A percentile compares a stretch with the other conserved stretches of the same genome.
Conservation (phyloP, 1,140 invertebrate species). For the Ectropis grisescens region DNA sequence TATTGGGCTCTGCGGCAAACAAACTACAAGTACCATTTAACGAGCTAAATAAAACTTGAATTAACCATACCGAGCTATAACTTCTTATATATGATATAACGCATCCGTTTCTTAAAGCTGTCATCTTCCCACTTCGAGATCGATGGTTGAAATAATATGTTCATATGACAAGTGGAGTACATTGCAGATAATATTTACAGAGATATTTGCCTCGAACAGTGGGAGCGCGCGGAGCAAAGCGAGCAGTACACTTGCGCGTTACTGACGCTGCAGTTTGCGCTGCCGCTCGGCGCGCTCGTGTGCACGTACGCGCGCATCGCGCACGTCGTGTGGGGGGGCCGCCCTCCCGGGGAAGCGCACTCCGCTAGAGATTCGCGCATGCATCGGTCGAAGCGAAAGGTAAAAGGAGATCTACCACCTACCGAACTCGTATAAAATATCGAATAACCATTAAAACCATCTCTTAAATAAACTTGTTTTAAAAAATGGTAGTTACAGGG, state of each 20-base stretch:
- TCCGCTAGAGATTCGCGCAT: conserved; percentile 84
- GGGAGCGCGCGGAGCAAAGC: conserved; percentile 70
- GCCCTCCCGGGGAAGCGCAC: conserved; percentile 88
- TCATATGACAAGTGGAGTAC: neutral
- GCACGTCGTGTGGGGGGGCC: conserved; percentile 88
- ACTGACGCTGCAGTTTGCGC: conserved; percentile 87
- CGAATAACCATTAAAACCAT: too few relatives aligned
- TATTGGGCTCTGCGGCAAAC: too few relatives aligned
- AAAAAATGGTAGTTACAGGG: too few relatives aligned
- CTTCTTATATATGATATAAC: neutral
- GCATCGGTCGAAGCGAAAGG: conserved; percentile 91
- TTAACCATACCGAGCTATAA: neutral
- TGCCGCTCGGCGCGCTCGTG: conserved; percentile 86
- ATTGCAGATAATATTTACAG: conserved; percentile 35
- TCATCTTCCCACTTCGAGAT: too few relatives aligned
- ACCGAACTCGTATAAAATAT: too few relatives aligned
- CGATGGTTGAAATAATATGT: too few relatives aligned
- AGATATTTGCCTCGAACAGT: conserved; percentile 78
- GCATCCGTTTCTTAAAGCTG: conserved; percentile 8
- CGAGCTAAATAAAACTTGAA: too few relatives aligned
- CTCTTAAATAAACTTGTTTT: too few relatives aligned
- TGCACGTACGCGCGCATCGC: conserved; percentile 91
- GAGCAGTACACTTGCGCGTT: conserved; percentile 83
- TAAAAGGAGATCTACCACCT: too few relatives aligned
- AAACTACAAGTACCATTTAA: too few relatives aligned